These are phyloP conservation scores for Parauchenoglanis punctatus DNA, from an alignment of 2,797 vertebrate genomes.

Conservation along the genomic window DNA sequence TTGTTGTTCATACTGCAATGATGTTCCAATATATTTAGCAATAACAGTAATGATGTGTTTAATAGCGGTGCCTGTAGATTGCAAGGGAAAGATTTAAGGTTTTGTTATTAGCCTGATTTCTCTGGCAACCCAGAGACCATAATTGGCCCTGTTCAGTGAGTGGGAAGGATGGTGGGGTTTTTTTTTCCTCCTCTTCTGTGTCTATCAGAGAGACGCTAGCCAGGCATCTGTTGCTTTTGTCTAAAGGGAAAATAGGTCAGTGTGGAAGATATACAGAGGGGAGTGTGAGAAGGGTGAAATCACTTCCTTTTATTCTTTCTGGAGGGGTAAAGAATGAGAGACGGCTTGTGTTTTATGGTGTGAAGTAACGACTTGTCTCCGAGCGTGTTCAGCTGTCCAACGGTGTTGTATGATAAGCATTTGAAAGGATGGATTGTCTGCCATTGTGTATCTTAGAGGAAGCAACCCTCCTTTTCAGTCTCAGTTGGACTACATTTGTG, in stretches of 20 bases:
- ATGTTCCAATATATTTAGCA: neutral
- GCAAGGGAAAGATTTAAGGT: neutral
- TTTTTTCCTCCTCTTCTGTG: neutral
- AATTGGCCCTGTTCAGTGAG: constrained; percentile 12
- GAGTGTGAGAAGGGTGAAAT: neutral
- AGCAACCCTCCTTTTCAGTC: neutral
- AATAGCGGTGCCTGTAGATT: neutral
- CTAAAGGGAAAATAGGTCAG: constrained; percentile 26
- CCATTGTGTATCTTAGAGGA: neutral
- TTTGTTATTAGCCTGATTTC: neutral
- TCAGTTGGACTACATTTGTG: neutral
- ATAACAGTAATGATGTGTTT: neutral
- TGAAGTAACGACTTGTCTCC: neutral
- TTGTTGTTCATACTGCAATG: neutral
- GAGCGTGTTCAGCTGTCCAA: neutral
- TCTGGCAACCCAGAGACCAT: constrained; percentile 9
- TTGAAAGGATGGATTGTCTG: neutral
- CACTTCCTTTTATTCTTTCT: constrained; percentile 13
- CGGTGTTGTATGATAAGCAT: neutral
- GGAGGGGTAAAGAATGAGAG: neutral
- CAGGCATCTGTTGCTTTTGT: constrained; percentile 27
- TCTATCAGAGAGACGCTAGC: constrained; percentile 5
- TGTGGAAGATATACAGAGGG: constrained; percentile 29
- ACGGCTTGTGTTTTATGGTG: constrained; percentile 12
- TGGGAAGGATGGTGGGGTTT: neutral